These are phyloP conservation scores for Meteorus colon DNA, from an alignment of 2,888 invertebrate genomes.

Conservation along the genomic window DNA sequence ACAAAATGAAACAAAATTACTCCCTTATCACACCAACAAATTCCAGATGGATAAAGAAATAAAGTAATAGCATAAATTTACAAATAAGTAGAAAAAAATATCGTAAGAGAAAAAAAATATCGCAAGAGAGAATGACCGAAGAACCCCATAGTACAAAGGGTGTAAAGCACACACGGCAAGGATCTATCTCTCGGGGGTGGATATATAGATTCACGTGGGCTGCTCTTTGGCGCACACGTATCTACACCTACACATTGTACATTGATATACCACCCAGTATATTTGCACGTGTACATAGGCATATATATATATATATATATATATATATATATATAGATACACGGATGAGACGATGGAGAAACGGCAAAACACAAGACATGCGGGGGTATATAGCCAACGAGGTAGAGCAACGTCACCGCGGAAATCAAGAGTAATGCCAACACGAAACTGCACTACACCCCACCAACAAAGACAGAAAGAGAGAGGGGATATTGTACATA, in stretches of 20 bases:
- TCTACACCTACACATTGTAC: constrained; percentile 9
- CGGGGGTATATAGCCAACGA: constrained; percentile 53
- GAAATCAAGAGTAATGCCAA: constrained; percentile 81
- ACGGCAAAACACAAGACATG: constrained; percentile 66
- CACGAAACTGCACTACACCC: constrained; percentile 78
- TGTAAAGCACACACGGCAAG: constrained; percentile 39
- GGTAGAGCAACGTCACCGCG: constrained; percentile 73
- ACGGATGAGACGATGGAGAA: constrained; percentile 46
- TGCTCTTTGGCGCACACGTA: constrained; percentile 17
- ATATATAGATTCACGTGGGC: constrained; percentile 40
- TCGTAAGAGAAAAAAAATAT: constrained; percentile 31
- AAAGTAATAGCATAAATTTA: background rate
- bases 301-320: background rate
- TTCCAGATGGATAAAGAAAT: background rate
- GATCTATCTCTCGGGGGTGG: constrained; percentile 48
- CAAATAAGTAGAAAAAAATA: constrained; percentile 28
- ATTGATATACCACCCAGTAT: constrained; percentile 6
- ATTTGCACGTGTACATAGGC: constrained; percentile 30
- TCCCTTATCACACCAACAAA: too few species aligned
- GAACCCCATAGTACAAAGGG: background rate
- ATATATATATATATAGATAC: background rate
- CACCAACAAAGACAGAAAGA: constrained; percentile 51
- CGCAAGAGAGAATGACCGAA: constrained; percentile 36
- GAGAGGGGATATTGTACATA: background rate
- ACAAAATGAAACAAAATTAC: too few species aligned